Conservation (phyloP, 2,113 vertebrate genomes). For the Petroica traversi region DNA sequence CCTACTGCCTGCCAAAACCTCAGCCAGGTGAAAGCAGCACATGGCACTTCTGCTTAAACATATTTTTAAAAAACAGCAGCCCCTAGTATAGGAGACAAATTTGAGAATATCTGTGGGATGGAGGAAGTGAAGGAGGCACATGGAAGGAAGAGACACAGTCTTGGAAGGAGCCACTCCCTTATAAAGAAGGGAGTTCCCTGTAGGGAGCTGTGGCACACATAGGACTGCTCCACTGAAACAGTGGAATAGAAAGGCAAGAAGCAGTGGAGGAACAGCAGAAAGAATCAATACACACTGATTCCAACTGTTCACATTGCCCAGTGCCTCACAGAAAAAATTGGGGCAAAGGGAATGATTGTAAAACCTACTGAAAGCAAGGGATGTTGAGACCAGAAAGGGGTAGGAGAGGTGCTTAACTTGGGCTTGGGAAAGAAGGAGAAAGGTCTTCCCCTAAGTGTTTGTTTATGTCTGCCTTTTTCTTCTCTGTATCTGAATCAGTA, state of each 20-base stretch:
- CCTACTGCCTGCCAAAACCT: neutral
- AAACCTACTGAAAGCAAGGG: neutral
- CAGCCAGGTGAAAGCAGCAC: neutral
- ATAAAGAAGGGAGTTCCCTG: neutral
- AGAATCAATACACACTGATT: neutral
- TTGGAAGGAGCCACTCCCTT: neutral
- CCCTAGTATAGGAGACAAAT: neutral
- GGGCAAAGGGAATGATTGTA: fast-evolving
- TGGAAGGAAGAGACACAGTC: neutral
- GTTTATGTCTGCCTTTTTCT: neutral
- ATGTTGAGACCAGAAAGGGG: neutral
- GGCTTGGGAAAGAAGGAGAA: neutral
- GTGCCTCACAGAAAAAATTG: neutral
- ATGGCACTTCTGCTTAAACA: neutral
- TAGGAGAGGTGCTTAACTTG: neutral
- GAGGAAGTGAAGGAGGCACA: neutral
- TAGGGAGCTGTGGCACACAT: neutral
- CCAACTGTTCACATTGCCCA: neutral
- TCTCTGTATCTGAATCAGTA: neutral
- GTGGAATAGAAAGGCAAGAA: neutral
- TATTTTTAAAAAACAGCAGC: neutral
- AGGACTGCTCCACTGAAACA: neutral
- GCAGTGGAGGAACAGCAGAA: neutral
- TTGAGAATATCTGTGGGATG: neutral
- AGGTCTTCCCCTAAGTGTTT: neutral